A percentile compares a stretch with the other conserved stretches of the same genome.
Evolutionary conservation across 1,140 invertebrate species (phyloP).

Genomic region (Drosophila nebulosa): DNA sequence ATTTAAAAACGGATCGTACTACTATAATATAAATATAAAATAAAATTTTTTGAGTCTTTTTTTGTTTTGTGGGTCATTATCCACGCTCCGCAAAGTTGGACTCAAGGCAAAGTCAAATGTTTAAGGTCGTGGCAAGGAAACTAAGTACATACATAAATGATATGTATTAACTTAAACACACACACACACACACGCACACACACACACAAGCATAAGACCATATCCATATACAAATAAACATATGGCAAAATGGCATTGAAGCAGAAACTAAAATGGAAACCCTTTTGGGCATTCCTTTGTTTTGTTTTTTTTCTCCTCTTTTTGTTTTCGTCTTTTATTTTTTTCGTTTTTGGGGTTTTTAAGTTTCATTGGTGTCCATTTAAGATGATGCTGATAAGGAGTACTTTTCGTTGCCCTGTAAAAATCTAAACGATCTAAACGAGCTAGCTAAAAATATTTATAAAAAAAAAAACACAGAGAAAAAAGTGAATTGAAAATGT

Average conservation of each 20-base stretch:
- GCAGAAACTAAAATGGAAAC: conserved; percentile 47
- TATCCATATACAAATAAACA: background rate
- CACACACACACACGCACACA: background rate
- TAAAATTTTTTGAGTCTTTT: too few species aligned
- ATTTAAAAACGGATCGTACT: too few species aligned
- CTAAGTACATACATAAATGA: background rate
- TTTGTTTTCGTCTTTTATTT: background rate
- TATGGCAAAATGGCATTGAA: conserved; percentile 38
- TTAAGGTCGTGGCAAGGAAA: background rate
- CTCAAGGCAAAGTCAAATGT: background rate
- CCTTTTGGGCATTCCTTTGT: conserved; percentile 49
- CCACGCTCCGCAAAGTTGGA: background rate
- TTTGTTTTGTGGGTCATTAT: background rate
- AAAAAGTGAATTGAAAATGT: too few species aligned
- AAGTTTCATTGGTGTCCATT: background rate
- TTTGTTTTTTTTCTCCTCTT: background rate
- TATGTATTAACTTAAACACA: background rate
- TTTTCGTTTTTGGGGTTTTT: background rate
- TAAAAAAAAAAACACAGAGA: too few species aligned
- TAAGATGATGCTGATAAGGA: background rate
- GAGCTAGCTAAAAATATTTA: too few species aligned
- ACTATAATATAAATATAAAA: too few species aligned
- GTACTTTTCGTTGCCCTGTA: background rate
- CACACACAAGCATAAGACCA: background rate
- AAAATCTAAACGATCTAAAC: background rate